Evolutionary conservation across 2,113 vertebrate genomes (phyloP), one percentile per base, ranked within the genome.

Genomic region (Dipodomys stephensi): DNA sequence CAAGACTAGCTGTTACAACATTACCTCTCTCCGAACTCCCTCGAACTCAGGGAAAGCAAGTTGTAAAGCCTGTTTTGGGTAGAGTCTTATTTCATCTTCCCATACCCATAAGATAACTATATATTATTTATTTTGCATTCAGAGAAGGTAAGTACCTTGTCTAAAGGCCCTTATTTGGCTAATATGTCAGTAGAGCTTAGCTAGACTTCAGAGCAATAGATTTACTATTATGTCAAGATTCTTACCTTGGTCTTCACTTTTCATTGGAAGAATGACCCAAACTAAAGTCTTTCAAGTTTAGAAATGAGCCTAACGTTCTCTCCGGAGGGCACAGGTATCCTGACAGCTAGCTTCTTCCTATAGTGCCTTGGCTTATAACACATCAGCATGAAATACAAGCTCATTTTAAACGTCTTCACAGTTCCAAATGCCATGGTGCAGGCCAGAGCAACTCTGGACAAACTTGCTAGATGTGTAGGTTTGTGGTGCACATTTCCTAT

Each of bases 211-310:
- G 78, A 88, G 64, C 39, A 13, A 7, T 22, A 28, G 46, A n/a
- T 85, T 95, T 78, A 88, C 32, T 35, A 32, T 46, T 30, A 27
- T 57, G 73, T 22, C 44, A 25, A 77, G 35, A 30, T 32, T 79
- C 3, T 44, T 90, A 9, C 27, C 25, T 65, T 13, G 30, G 12
- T 84, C 62, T 65, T 30, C 72, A 30, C 2, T 69, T 27, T 23
- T 79, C 60, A 2, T 7, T 69, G 27, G 71, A 73, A 65, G 46
- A 93, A 82, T 30, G 25, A 18, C 7, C 35, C 0, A 22, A 65
- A 15, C 71, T 20, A 30, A 69, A 6, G 46, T 39, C 32, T 15
- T 10, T 23, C 6, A 15, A 53, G 7, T 83, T 94, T 69, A 32
- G 32, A 22, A 80, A 62, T 81, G 35, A 87, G 32, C 10, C 62